phyloP scores from a whole-genome alignment of 2,113 vertebrate genomes.

The Cyrtonyx montezumae region DNA sequence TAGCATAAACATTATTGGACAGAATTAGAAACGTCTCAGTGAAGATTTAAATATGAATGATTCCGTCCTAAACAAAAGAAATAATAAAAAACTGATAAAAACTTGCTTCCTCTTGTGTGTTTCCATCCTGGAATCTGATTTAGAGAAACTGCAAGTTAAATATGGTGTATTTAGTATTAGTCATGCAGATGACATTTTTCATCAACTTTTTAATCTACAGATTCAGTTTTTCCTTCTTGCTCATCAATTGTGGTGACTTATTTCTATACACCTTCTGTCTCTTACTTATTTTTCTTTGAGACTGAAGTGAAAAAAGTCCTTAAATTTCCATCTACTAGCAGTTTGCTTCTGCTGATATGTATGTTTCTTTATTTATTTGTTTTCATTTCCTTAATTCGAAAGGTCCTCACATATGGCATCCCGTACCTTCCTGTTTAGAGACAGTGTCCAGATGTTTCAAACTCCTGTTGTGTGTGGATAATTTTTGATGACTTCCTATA shows the following conservation, averaged over 20 bases:
- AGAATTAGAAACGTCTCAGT: neutral
- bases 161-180: neutral
- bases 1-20: neutral
- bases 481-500: neutral
- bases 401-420: neutral
- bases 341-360: neutral
- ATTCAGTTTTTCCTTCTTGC: neutral
- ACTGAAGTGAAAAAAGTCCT: neutral
- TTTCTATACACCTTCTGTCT: neutral
- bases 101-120: rapidly evolving
- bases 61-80: neutral
- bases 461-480: rapidly evolving
- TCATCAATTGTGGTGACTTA: neutral
- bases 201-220: neutral
- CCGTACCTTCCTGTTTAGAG: neutral
- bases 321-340: neutral
- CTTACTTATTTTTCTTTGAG: neutral
- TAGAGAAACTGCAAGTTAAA: neutral
- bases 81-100: neutral
- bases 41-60: neutral
- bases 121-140: neutral
- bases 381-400: neutral
- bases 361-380: neutral
- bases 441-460: neutral
- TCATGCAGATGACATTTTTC: neutral